phyloP scores from a whole-genome alignment of 1,140 invertebrate species.

The Drosophila eugracilis region DNA sequence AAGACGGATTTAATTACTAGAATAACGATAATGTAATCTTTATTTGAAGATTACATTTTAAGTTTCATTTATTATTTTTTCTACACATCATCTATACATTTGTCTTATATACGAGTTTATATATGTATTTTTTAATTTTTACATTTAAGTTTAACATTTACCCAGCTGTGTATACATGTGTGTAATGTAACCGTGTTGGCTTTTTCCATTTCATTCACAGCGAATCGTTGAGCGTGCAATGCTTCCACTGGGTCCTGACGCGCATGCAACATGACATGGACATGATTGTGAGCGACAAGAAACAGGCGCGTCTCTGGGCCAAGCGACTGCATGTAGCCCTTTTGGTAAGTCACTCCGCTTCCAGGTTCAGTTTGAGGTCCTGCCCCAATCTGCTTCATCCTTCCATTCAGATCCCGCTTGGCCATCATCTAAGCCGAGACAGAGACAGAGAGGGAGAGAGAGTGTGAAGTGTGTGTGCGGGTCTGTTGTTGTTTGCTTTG shows the following conservation, averaged over 20 bases:
- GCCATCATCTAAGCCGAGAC: conserved; percentile 25
- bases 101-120: no score
- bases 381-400: neutral
- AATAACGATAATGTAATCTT: no score
- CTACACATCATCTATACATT: no score
- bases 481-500: conserved; percentile 73
- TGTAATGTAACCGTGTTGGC: conserved; percentile 16
- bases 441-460: no score
- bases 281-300: conserved; percentile 94
- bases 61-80: no score
- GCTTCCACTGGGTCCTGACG: conserved; percentile 97
- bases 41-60: no score
- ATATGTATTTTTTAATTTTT: neutral
- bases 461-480: conserved; percentile 3
- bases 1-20: no score
- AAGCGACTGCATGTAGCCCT: conserved; percentile 92
- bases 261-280: conserved; percentile 96
- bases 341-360: conserved; percentile 85
- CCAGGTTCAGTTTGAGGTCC: neutral
- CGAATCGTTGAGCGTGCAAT: conserved; percentile 94
- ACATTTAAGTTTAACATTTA: neutral
- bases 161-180: conserved; percentile 12
- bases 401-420: conserved; percentile 6
- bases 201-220: conserved; percentile 85
- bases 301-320: conserved; percentile 93